Base-by-base conservation (phyloP, 2,888 invertebrate genomes). In the Luffia ferchaultella region DNA sequence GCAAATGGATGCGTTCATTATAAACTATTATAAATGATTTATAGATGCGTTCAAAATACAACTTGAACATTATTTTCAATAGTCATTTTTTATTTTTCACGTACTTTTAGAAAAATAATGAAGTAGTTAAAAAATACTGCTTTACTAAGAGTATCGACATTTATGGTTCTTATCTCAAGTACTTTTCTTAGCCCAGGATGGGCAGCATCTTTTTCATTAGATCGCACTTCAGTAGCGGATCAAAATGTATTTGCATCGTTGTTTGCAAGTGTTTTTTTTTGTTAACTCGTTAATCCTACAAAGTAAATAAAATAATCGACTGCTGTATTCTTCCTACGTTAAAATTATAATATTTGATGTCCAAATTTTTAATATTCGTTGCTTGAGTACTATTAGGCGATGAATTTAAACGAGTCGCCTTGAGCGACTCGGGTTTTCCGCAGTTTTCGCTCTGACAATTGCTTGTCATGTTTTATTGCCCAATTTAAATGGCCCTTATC, bases 391-490 rank as follows among this genome's bases (percentile, higher is more conserved):
- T 12, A 12, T 3, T 3, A 30, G 30, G 30, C 5, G 12, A 30
- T 30, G 30, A 30, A 30, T 30, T 30, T 30, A 30, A 30, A 30
- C 30, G 30, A 30, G 30, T 30, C 30, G 30, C 30, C 30, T 30
- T 3, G 30, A 30, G 30, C 30, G 12, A 30, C 12, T 30, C 30
- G 30, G 30, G 3, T 12, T 30, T 30, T 30, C 30, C 30, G 30
- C 30, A 12, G 30, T 30, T 30, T 30, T 9, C 12, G 41, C 41
- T 42, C 41, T 18, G 73, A 75, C 73, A 77, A 75, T 72, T 68
- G 67, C 71, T 63, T 68, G 74, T 71, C 75, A 63, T 77, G 73
- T 70, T 78, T 76, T 75, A 76, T 72, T 73, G 62, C 61, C 67
- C 67, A 68, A 67, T 50, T 50, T 45, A 20, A 40, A 45, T 45